phyloP scores from a whole-genome alignment of 2,888 invertebrate species.

The Neocrepidodera transversa region DNA sequence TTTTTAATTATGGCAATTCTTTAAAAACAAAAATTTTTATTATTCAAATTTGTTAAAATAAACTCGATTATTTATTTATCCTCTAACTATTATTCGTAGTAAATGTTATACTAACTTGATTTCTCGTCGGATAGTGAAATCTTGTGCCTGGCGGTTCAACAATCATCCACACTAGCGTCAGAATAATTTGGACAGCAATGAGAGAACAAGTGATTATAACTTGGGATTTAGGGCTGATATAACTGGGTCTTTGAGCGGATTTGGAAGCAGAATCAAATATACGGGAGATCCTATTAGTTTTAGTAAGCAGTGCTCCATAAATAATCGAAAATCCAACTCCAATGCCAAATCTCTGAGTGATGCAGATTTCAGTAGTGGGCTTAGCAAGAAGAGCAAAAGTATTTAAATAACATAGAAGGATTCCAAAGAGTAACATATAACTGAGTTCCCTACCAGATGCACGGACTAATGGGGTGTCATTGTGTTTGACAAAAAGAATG shows the following conservation, averaged over 20 bases:
- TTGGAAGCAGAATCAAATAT: conserved; percentile 70
- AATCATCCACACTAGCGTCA: conserved; percentile 70
- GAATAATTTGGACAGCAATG: conserved; percentile 64
- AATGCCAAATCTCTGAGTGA: conserved; percentile 69
- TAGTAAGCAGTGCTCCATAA: conserved; percentile 71
- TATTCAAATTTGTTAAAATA: too few relatives aligned
- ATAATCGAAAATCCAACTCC: conserved; percentile 72
- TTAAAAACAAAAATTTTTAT: too few relatives aligned
- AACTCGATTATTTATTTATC: too few relatives aligned
- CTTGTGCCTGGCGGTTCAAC: conserved; percentile 71
- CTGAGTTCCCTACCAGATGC: conserved; percentile 70
- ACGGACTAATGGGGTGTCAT: conserved; percentile 72
- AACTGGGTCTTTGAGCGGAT: conserved; percentile 69
- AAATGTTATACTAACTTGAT: conserved; percentile 59
- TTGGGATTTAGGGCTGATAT: conserved; percentile 69
- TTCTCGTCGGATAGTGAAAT: conserved; percentile 64
- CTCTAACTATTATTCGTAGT: too few relatives aligned
- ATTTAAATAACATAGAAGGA: conserved; percentile 69
- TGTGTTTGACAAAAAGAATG: conserved; percentile 67
- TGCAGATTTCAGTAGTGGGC: conserved; percentile 66
- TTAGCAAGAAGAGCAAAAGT: conserved; percentile 68
- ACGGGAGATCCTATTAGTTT: conserved; percentile 70
- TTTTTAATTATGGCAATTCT: too few relatives aligned
- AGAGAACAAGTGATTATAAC: conserved; percentile 67
- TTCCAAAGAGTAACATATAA: conserved; percentile 69